These are phyloP conservation scores for Rhyzopertha dominica DNA, from an alignment of 1,140 invertebrate species.

Conservation along the genomic window DNA sequence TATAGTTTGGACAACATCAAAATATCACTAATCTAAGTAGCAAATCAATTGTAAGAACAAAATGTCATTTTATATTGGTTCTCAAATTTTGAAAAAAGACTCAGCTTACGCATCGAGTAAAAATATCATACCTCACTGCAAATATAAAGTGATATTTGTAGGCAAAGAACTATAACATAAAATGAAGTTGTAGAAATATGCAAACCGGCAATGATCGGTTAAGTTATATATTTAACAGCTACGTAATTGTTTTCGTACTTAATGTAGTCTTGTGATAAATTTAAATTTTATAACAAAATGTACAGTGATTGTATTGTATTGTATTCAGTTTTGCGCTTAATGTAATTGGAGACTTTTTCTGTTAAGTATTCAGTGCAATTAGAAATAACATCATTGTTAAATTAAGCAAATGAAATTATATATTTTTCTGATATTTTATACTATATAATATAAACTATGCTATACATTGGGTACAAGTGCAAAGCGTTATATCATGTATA, in stretches of 20 bases:
- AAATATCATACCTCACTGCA: too few relatives aligned
- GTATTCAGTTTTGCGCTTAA: slow-evolving; percentile 7
- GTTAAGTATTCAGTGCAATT: slow-evolving; percentile 1
- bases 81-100: too few relatives aligned
- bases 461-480: too few relatives aligned
- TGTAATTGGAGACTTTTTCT: slow-evolving; percentile 14
- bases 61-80: slow-evolving; percentile 4
- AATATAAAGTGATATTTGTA: too few relatives aligned
- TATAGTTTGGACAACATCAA: slow-evolving; percentile 61
- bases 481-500: too few relatives aligned
- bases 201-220: background rate
- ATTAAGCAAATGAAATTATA: slow-evolving; percentile 6
- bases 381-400: slow-evolving; percentile 1
- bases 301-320: slow-evolving; percentile 11
- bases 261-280: slow-evolving; percentile 34
- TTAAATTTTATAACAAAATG: slow-evolving; percentile 24
- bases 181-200: background rate
- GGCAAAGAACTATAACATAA: background rate
- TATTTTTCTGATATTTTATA: too few relatives aligned
- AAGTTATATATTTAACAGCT: background rate
- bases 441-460: too few relatives aligned
- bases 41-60: background rate
- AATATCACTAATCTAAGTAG: slow-evolving; percentile 43
- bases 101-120: too few relatives aligned
- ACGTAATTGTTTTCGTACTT: background rate